Evolutionary conservation across 2,113 vertebrate species (phyloP).

Genomic region (Pheucticus melanocephalus): DNA sequence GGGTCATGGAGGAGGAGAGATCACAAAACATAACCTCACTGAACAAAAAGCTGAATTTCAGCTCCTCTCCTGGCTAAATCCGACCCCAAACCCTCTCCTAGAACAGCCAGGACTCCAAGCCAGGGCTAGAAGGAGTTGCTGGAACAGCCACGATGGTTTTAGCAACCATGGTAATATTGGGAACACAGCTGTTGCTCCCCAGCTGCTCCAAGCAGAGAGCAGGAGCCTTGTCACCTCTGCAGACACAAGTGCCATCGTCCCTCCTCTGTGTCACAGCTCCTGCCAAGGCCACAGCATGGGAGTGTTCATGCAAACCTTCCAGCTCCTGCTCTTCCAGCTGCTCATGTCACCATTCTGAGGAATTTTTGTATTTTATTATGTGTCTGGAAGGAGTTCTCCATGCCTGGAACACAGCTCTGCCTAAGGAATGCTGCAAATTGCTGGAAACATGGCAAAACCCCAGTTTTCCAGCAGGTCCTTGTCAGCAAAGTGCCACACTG

Average conservation of each 20-base stretch:
- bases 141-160: rapidly evolving
- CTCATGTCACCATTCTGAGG: rapidly evolving
- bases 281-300: rapidly evolving
- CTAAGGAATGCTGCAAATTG: background rate
- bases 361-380: rapidly evolving
- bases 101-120: rapidly evolving
- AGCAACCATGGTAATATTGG: background rate
- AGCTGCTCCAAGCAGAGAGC: rapidly evolving
- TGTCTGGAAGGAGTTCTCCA: background rate
- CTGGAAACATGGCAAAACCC: background rate
- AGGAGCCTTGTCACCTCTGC: background rate
- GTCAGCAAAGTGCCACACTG: background rate
- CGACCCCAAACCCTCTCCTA: background rate
- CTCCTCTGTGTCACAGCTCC: background rate
- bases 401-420: rapidly evolving
- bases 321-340: background rate
- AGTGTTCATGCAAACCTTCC: background rate
- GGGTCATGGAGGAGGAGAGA: background rate
- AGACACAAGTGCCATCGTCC: rapidly evolving
- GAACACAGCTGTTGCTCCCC: background rate
- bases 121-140: background rate
- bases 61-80: background rate
- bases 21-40: rapidly evolving
- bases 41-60: background rate
- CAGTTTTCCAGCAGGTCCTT: background rate